phyloP scores from a whole-genome alignment of 2,113 vertebrate genomes.

The Saccopteryx bilineata region DNA sequence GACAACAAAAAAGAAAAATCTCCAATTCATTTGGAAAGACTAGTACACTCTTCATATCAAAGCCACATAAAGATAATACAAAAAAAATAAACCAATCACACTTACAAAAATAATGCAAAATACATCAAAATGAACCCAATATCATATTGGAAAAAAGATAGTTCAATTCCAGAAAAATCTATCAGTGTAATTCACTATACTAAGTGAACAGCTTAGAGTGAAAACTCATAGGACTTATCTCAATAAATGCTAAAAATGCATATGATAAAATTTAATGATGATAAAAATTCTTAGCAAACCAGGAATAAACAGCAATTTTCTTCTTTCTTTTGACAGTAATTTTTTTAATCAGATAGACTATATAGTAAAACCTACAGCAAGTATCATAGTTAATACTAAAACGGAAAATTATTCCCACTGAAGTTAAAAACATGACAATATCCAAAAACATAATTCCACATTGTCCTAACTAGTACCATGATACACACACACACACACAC shows the following conservation, averaged over 20 bases:
- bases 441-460: background rate
- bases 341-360: background rate
- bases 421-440: background rate
- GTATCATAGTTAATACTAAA: background rate
- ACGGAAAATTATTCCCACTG: background rate
- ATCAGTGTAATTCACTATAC: background rate
- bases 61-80: background rate
- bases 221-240: background rate
- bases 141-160: background rate
- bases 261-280: background rate
- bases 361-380: background rate
- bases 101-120: background rate
- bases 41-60: background rate
- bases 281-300: slow-evolving; percentile 9
- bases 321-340: background rate
- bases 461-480: background rate
- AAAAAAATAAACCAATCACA: background rate
- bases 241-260: background rate
- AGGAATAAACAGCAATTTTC: background rate
- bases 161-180: background rate
- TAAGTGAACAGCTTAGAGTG: background rate
- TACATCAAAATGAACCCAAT: background rate
- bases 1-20: background rate
- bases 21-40: background rate
- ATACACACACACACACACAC: background rate